Conservation (phyloP, 2,888 invertebrate genomes). For the Catotricha subobsoleta region DNA sequence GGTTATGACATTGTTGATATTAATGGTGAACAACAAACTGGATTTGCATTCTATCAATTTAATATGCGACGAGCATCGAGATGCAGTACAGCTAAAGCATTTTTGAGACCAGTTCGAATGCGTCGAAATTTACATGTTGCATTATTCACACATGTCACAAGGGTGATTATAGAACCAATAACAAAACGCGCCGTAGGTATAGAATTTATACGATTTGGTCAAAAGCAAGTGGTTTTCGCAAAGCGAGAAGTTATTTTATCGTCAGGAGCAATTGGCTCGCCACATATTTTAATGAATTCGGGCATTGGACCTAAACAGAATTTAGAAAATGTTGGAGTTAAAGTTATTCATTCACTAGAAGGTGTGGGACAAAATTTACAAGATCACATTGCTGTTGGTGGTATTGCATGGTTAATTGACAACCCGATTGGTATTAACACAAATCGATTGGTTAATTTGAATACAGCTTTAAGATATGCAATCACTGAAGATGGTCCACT, state of each 20-base stretch:
- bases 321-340: constrained; percentile 49
- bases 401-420: constrained; percentile 65
- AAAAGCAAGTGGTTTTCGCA: constrained; percentile 29
- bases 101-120: constrained; percentile 57
- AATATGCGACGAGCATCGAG: constrained; percentile 74
- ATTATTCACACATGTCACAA: constrained; percentile 61
- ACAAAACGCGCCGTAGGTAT: constrained; percentile 61
- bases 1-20: constrained; percentile 74
- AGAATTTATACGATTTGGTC: constrained; percentile 50
- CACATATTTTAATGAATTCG: constrained; percentile 78
- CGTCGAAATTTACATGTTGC: constrained; percentile 68
- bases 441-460: constrained; percentile 63
- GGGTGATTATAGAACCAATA: constrained; percentile 49
- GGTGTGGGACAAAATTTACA: constrained; percentile 77
- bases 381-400: constrained; percentile 79
- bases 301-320: constrained; percentile 71
- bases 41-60: constrained; percentile 70
- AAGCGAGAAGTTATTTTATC: constrained; percentile 26
- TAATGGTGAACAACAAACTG: constrained; percentile 73
- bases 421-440: constrained; percentile 63
- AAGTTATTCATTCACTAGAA: constrained; percentile 41
- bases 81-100: constrained; percentile 72
- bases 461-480: constrained; percentile 66
- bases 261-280: constrained; percentile 79
- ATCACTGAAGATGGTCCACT: constrained; percentile 69